These are phyloP conservation scores for Orchestes rusci DNA, from an alignment of 2,888 invertebrate species.

Conservation along the genomic window DNA sequence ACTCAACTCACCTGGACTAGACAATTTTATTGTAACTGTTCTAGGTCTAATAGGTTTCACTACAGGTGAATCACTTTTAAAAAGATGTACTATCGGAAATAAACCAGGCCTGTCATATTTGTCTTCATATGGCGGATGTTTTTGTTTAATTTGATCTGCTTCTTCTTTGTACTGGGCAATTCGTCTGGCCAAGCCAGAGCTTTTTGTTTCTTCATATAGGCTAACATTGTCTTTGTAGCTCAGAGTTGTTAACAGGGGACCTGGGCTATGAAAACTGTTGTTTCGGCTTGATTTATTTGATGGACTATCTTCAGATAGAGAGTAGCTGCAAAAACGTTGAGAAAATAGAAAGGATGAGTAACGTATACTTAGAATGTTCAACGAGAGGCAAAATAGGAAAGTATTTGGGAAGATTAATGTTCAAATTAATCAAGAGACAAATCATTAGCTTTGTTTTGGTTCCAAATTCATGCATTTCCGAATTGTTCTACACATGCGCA, in stretches of 20 bases:
- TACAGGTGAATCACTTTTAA: slow-evolving; percentile 41
- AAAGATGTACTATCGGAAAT: slow-evolving; percentile 48
- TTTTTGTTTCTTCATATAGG: slow-evolving; percentile 47
- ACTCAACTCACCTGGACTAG: slow-evolving; percentile 32
- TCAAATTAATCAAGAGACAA: no score
- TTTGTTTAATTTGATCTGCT: slow-evolving; percentile 30
- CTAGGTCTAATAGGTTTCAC: slow-evolving; percentile 36
- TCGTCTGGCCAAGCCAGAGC: slow-evolving; percentile 47
- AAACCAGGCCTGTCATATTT: slow-evolving; percentile 45
- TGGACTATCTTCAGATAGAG: no score
- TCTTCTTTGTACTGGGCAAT: slow-evolving; percentile 47
- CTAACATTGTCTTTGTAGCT: slow-evolving; percentile 46
- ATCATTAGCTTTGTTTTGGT: no score
- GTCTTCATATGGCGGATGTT: slow-evolving; percentile 39
- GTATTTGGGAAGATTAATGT: no score
- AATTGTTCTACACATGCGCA: no score
- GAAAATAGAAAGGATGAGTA: no score
- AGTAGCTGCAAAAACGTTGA: no score
- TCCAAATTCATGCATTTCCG: no score
- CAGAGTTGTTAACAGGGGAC: slow-evolving; percentile 45
- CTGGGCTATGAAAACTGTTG: slow-evolving; percentile 30
- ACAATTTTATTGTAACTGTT: slow-evolving; percentile 36
- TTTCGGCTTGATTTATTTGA: no score
- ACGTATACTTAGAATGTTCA: no score
- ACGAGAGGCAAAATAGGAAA: no score